Base-by-base conservation (phyloP, 2,888 invertebrate species). In the Eurytoma adleriae region DNA sequence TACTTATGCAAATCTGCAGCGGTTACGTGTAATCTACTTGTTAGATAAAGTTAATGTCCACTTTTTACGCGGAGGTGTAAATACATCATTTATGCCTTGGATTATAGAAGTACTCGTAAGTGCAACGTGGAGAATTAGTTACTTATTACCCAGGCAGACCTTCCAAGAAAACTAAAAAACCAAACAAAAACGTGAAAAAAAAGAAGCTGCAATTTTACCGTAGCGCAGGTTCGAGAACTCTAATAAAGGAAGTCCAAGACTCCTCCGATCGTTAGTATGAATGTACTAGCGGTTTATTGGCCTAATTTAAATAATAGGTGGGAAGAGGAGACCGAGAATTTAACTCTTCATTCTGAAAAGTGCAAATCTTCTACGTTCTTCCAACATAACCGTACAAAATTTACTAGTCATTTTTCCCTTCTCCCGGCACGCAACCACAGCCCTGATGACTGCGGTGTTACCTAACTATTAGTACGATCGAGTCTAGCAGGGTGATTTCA, bases 271-370 rank as follows among this genome's bases (percentile, higher is more conserved):
- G 76, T 76, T 52, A 30, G 72, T 70, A 54, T 48, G 74, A 54
- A 74, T n/a, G 69, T 16, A 27, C 61, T 85, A 83, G 82, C 88
- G 85, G 86, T 90, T 89, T 88, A 89, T 89, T 88, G 88, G 86
- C 85, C 88, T 87, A 88, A 90, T 90, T 90, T 90, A 88, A 89
- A 90, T 90, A 90, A 87, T 87, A 86, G 85, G 82, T 84, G 84
- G 84, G 82, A 82, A 82, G 83, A 24, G 27, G 18, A 5, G 73
- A 64, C 61, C 20, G 59, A 77, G 74, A 70, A 75, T 56, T 78
- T 62, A n/a, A 70, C 64, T 79, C 69, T 70, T 52, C 62, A 24
- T 27, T 67, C 59, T 50, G 48, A 30, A 56, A 68, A n/a, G 59
- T 52, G 69, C 52, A 40, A 62, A 72, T 72, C 59, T 61, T 14